Evolutionary conservation across 2,797 vertebrate species (phyloP).

Genomic region (Lacerta viridis): DNA sequence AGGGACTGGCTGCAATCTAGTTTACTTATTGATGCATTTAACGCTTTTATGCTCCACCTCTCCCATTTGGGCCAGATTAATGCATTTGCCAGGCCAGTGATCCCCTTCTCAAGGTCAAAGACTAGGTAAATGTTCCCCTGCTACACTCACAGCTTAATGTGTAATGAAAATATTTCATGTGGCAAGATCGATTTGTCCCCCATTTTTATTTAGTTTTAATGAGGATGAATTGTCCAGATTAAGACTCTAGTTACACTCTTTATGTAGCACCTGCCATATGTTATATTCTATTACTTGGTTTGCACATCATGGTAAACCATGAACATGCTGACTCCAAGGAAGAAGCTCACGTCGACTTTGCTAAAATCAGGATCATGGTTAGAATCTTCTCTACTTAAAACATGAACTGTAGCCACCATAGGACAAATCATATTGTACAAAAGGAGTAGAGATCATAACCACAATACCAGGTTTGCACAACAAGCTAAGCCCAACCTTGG

Average conservation of each 20-base stretch:
- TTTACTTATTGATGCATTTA: not conserved
- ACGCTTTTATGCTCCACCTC: not conserved
- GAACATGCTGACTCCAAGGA: too few relatives aligned
- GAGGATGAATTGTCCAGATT: not conserved
- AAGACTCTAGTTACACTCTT: not conserved
- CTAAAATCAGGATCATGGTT: too few relatives aligned
- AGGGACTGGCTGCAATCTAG: not conserved
- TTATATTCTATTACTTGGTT: not conserved
- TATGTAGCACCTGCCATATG: not conserved
- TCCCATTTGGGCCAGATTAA: not conserved
- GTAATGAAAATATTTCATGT: not conserved
- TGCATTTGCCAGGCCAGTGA: not conserved
- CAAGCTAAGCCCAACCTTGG: too few relatives aligned
- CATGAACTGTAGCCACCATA: too few relatives aligned
- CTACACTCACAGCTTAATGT: not conserved
- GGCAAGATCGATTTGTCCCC: not conserved
- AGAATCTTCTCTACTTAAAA: too few relatives aligned
- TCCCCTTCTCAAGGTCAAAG: not conserved
- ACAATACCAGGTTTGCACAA: too few relatives aligned
- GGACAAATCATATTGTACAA: too few relatives aligned
- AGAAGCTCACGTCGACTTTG: too few relatives aligned
- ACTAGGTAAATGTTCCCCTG: not conserved
- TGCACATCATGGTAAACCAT: too few relatives aligned
- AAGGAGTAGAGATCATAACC: too few relatives aligned
- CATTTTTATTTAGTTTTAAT: not conserved